Percentiles rank a stretch among this genome's conserved stretches.
phyloP scores from a whole-genome alignment of 1,140 invertebrate species.

The Ctenoplectra terminalis region DNA sequence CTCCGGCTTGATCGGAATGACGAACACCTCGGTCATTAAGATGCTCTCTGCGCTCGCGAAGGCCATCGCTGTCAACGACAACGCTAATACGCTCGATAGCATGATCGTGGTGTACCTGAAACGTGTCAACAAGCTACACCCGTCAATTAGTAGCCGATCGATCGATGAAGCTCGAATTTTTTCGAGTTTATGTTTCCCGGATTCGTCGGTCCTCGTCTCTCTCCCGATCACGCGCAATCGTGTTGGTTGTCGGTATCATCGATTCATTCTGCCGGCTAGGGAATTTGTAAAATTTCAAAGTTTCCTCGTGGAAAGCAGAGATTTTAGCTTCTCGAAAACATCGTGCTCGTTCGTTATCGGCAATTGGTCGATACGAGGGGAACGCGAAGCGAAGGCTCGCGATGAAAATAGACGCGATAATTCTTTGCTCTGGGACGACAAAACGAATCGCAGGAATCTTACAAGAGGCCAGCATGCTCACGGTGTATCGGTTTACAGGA shows the following conservation, averaged over 20 bases:
- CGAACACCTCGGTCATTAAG: constrained; percentile 82
- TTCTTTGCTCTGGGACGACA: not conserved
- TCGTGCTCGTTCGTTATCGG: not conserved
- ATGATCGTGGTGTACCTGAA: constrained; percentile 47
- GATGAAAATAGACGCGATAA: constrained; percentile 6
- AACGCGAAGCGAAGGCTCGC: not conserved
- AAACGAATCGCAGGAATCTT: not conserved
- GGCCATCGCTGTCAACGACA: constrained; percentile 52
- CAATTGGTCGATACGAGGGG: not conserved
- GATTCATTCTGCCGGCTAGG: constrained; percentile 8
- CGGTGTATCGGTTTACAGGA: constrained; percentile 18
- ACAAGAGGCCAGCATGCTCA: not conserved
- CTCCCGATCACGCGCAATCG: constrained; percentile 2
- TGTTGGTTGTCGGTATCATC: constrained; percentile 18
- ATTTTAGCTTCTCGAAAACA: not conserved
- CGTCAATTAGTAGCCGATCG: not conserved
- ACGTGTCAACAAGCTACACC: constrained; percentile 33
- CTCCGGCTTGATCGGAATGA: constrained; percentile 81
- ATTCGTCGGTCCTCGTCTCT: not conserved
- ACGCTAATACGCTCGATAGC: constrained; percentile 37
- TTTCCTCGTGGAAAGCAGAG: not conserved
- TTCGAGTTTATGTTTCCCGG: not conserved
- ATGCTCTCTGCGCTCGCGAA: constrained; percentile 75
- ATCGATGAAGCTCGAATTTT: not conserved
- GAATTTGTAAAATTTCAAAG: not conserved